phyloP scores from a whole-genome alignment of 2,888 invertebrate species.

The Zhuqinia jingwanae region DNA sequence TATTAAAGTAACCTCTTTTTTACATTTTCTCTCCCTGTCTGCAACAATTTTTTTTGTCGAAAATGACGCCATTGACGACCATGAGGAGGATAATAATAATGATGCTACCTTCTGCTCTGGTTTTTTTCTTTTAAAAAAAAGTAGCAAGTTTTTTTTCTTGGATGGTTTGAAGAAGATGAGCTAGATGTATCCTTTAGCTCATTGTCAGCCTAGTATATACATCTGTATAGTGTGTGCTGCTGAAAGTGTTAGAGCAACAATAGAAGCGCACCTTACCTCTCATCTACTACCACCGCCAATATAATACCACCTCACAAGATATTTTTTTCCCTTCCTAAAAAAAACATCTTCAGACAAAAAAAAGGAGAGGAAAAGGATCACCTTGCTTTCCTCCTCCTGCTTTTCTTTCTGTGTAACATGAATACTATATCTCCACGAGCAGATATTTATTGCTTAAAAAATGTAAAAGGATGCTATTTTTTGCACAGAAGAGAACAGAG shows the following conservation, averaged over 20 bases:
- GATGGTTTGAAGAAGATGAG: slow-evolving; percentile 50
- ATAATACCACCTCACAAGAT: background rate
- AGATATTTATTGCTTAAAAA: slow-evolving; percentile 48
- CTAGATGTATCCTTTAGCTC: slow-evolving; percentile 54
- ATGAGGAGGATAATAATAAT: slow-evolving; percentile 25
- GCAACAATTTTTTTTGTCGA: slow-evolving; percentile 46
- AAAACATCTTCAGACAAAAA: background rate
- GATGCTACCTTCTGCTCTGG: slow-evolving; percentile 12
- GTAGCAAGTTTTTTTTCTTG: slow-evolving; percentile 19
- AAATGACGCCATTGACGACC: slow-evolving; percentile 31
- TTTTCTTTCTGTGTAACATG: background rate
- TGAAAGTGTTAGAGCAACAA: slow-evolving; percentile 25
- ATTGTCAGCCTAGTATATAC: too few relatives aligned
- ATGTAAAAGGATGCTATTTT: slow-evolving; percentile 34
- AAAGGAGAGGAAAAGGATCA: slow-evolving; percentile 32
- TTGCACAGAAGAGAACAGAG: background rate
- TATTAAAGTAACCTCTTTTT: slow-evolving; percentile 47
- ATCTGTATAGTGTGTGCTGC: background rate
- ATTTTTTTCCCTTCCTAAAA: too few relatives aligned
- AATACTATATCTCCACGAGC: slow-evolving; percentile 23
- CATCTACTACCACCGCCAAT: background rate
- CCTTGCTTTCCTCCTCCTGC: background rate
- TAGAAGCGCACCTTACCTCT: background rate
- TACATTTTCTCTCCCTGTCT: slow-evolving; percentile 12
- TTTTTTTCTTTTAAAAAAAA: too few relatives aligned